Conservation (phyloP, 1,140 invertebrate species). For the Spodoptera litura region DNA sequence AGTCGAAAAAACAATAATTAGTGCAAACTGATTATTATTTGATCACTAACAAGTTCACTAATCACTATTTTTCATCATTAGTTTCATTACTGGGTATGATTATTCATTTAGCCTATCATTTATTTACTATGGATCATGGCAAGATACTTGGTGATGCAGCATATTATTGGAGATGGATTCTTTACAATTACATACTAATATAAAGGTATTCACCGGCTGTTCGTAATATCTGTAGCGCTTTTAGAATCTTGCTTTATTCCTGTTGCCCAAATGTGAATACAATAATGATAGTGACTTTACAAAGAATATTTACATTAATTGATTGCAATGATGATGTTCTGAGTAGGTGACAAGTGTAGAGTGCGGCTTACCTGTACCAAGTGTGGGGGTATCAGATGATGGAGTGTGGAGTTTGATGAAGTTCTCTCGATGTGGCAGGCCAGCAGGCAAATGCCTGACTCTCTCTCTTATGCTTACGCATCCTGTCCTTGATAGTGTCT, state of each 20-base stretch:
- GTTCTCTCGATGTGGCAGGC: conserved; percentile 77
- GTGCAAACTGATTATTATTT: conserved; percentile 52
- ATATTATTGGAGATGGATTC: conserved; percentile 24
- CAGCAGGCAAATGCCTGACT: conserved; percentile 81
- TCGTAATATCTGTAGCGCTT: background rate
- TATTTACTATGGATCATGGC: conserved; percentile 41
- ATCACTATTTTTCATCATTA: conserved; percentile 31
- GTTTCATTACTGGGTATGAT: conserved; percentile 22
- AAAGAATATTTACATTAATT: conserved; percentile 24
- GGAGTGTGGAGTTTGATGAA: conserved; percentile 69
- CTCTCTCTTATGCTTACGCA: conserved; percentile 84
- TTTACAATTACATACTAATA: conserved; percentile 4
- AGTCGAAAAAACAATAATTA: conserved; percentile 76
- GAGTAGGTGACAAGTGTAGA: background rate
- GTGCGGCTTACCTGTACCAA: conserved; percentile 65
- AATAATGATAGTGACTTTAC: conserved; percentile 34
- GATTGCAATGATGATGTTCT: conserved; percentile 1
- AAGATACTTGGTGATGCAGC: conserved; percentile 18
- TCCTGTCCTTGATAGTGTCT: conserved; percentile 78
- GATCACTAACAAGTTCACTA: conserved; percentile 29
- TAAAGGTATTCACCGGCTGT: background rate
- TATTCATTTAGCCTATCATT: conserved; percentile 39
- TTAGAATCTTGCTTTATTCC: background rate
- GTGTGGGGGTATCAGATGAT: conserved; percentile 76
- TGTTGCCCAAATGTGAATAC: conserved; percentile 8